phyloP scores from a whole-genome alignment of 2,888 invertebrate species.

The Drosophila greeni region DNA sequence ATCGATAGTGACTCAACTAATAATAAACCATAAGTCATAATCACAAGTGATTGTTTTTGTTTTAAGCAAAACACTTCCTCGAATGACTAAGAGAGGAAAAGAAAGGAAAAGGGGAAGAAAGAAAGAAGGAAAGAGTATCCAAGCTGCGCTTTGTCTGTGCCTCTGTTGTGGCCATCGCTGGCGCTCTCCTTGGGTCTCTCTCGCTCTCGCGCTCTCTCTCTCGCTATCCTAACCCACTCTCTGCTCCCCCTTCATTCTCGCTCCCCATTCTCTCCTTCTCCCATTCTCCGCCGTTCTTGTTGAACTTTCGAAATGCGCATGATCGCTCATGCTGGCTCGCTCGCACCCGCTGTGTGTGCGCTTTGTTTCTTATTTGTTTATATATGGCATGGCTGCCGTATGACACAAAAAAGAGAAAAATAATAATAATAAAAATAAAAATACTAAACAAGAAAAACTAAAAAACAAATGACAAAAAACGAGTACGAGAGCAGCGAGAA shows the following conservation, averaged over 20 bases:
- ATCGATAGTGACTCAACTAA: background rate
- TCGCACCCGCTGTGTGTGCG: slow-evolving; percentile 21
- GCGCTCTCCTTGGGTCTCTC: background rate
- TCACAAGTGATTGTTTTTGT: background rate
- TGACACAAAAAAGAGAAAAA: slow-evolving; percentile 40
- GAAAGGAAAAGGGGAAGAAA: slow-evolving; percentile 7
- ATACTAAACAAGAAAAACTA: slow-evolving; percentile 7
- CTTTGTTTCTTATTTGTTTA: slow-evolving; percentile 63
- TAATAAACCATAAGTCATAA: slow-evolving; percentile 1
- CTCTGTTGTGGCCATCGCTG: background rate
- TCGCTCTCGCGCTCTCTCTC: background rate
- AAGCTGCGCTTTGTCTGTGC: slow-evolving; percentile 17
- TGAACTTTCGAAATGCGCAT: slow-evolving; percentile 59
- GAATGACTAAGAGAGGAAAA: slow-evolving; percentile 11
- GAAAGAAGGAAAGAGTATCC: slow-evolving; percentile 32
- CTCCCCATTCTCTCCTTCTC: slow-evolving; percentile 1
- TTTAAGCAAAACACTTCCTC: slow-evolving; percentile 1
- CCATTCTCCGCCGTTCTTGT: slow-evolving; percentile 33
- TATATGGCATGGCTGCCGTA: slow-evolving; percentile 45
- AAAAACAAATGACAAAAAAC: slow-evolving; percentile 7
- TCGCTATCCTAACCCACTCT: slow-evolving; percentile 10
- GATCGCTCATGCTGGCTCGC: slow-evolving; percentile 30
- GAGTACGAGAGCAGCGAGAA: slow-evolving; percentile 8
- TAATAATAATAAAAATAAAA: slow-evolving; percentile 28
- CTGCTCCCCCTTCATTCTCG: background rate